phyloP scores from a whole-genome alignment of 2,113 vertebrate species.

The Ptyas mucosa region DNA sequence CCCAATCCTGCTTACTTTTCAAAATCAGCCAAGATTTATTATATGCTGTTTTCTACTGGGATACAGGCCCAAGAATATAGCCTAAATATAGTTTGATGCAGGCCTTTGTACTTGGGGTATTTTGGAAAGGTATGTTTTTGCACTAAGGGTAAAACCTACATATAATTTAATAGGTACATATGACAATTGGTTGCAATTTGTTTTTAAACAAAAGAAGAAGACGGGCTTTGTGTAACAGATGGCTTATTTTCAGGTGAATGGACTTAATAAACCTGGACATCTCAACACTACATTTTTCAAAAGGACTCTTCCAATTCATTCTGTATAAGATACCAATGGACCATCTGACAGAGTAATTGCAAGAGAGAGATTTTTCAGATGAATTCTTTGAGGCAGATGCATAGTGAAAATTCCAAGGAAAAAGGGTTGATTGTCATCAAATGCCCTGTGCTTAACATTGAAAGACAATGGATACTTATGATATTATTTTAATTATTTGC shows the following conservation, averaged over 20 bases:
- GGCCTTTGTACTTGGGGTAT: neutral
- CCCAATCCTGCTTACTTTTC: neutral
- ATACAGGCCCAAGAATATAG: neutral
- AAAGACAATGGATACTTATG: neutral
- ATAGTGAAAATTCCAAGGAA: slow-evolving; percentile 2
- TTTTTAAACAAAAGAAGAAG: neutral
- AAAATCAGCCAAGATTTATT: neutral
- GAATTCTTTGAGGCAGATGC: slow-evolving; percentile 14
- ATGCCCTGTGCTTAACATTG: neutral
- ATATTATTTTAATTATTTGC: neutral
- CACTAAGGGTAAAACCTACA: neutral
- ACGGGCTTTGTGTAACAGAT: slow-evolving; percentile 9
- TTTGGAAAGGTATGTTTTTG: neutral
- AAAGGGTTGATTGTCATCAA: neutral
- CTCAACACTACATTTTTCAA: neutral
- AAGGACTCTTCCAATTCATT: neutral
- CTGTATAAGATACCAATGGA: neutral
- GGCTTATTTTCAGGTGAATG: slow-evolving; percentile 23
- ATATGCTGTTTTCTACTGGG: neutral
- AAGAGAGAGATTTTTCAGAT: slow-evolving; percentile 9
- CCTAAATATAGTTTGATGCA: neutral
- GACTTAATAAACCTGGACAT: slow-evolving; percentile 7
- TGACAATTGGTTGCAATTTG: neutral
- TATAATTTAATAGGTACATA: neutral
- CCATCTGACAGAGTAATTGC: slow-evolving; percentile 15